Conservation (phyloP, 1,140 invertebrate genomes). For the Cotesia glomerata region DNA sequence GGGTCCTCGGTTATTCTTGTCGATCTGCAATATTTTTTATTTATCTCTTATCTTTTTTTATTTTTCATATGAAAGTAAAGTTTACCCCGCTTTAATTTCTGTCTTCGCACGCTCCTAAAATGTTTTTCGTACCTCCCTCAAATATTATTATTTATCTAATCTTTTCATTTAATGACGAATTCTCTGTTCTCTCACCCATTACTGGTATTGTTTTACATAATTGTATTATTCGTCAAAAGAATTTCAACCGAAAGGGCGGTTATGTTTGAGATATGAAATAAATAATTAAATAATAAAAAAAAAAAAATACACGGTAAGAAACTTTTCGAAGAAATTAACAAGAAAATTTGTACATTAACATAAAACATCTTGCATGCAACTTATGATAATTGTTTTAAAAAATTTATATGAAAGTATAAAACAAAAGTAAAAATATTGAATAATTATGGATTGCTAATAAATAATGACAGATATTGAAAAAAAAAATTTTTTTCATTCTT, state of each 20-base stretch:
- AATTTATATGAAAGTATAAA: too few species aligned
- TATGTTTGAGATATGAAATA: neutral
- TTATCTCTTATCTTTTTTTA: too few species aligned
- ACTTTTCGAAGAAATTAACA: too few species aligned
- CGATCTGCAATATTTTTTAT: conserved; percentile 25
- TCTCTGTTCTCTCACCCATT: neutral
- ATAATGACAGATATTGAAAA: too few species aligned
- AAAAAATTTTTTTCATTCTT: too few species aligned
- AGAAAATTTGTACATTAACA: too few species aligned
- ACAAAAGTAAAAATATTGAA: too few species aligned
- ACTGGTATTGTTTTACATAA: neutral
- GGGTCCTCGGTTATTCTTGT: conserved; percentile 12
- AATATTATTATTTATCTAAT: neutral
- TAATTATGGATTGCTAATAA: too few species aligned
- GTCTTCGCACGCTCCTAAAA: neutral
- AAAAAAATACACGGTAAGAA: too few species aligned
- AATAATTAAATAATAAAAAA: neutral
- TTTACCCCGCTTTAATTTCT: neutral
- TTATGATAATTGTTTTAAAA: too few species aligned
- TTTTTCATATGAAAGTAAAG: neutral
- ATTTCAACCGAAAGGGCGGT: too few species aligned
- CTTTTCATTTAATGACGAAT: neutral
- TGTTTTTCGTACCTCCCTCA: neutral
- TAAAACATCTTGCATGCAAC: too few species aligned
- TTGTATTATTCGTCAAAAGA: neutral